Base-by-base conservation (phyloP, 2,797 vertebrate species). In the Erethizon dorsatum region DNA sequence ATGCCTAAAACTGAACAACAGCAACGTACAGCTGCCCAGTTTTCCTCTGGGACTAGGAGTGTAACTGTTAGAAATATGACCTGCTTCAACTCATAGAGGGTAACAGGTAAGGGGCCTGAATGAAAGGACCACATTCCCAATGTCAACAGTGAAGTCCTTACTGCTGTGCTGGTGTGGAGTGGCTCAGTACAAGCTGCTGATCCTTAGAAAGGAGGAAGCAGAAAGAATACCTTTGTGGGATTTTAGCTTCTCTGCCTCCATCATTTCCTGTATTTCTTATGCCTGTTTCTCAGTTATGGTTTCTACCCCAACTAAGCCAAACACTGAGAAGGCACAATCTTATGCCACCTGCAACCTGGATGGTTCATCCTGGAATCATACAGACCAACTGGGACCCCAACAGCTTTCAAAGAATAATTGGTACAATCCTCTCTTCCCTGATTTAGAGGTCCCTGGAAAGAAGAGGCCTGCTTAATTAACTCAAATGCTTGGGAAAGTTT, bases 161-260 rank as follows among this genome's bases (percentile, higher is more conserved):
- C 33, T 10, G 17, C n/a, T 10, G 33, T 0, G 6, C 50, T 4
- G 33, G 73, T 52, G 2, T 1, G 1, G 0, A 8, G 0, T 13
- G 3, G 56, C 1, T 22, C 10, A 31, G 12, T 31, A 26, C 45
- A n/a, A 82, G n/a, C 9, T 22, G 4, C 41, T 45, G 45, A 75
- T 12, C 52, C 75, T 71, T 2, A 3, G 0, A 63, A 45, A 63
- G 90, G 45, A 83, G 41, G 56, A 54, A 59, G 78, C 54, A 78
- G 61, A 86, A 85, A 56, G 33, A 57, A 52, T 0, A 10, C 31
- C 33, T 78, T 88, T 33, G 18, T 11, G 0, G 47, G 1, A 12
- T 79, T 88, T 54, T 33, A 37, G 63, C 22, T 45, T 73, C n/a
- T 71, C 56, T n/a, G 61, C 75, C 61, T 28, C 17, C 4, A 83